Evolutionary conservation across 1,140 invertebrate species (phyloP).

Genomic region (Cherax quadricarinatus): DNA sequence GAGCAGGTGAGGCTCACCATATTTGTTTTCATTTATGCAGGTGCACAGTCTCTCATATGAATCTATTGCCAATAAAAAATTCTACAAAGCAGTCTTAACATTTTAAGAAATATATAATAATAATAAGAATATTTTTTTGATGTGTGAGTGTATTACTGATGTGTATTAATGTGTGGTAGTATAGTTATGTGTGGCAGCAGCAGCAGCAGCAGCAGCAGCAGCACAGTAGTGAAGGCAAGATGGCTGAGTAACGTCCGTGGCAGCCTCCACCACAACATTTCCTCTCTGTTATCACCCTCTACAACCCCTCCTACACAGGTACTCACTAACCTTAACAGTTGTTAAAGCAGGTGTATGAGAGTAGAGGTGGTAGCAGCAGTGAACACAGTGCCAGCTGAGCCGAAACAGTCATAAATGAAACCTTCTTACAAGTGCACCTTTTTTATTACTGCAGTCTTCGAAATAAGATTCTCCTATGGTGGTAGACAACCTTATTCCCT

Average conservation of each 20-base stretch:
- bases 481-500: too few species aligned
- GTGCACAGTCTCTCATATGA: background rate
- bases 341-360: too few species aligned
- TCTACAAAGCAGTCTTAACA: background rate
- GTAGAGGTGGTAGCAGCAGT: too few species aligned
- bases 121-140: background rate
- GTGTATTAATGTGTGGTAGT: too few species aligned
- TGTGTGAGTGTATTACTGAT: too few species aligned
- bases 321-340: background rate
- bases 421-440: too few species aligned
- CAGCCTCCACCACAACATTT: background rate
- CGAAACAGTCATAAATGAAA: too few species aligned
- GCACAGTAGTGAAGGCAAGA: constrained; percentile 38
- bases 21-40: background rate
- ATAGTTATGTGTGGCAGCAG: too few species aligned
- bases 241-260: constrained; percentile 26
- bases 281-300: background rate
- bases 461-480: too few species aligned
- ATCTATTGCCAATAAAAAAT: background rate
- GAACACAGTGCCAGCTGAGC: too few species aligned
- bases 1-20: background rate
- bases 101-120: background rate
- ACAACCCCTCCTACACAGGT: background rate
- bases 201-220: too few species aligned
- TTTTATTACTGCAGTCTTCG: too few species aligned